Conservation (phyloP, 2,888 invertebrate genomes). For the Mycogona germanica region DNA sequence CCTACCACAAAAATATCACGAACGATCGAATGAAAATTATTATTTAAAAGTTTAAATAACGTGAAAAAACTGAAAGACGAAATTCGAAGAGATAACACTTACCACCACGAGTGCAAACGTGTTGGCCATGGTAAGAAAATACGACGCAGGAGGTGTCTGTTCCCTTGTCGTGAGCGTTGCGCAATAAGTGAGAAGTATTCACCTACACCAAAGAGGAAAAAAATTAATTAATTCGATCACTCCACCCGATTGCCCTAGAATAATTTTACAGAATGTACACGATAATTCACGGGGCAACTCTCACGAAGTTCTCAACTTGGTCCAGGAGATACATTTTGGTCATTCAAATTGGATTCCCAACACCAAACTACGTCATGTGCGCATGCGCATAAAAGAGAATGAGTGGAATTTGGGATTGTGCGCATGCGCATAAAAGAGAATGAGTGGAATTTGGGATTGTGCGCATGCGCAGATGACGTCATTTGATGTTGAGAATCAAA, state of each 20-base stretch:
- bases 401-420: too few species aligned
- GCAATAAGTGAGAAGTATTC: constrained; percentile 61
- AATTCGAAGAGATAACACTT: constrained; percentile 15
- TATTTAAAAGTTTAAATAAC: background rate
- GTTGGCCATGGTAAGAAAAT: constrained; percentile 75
- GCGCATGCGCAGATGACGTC: too few species aligned
- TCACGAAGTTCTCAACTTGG: too few species aligned
- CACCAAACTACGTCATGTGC: too few species aligned
- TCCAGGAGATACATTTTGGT: background rate
- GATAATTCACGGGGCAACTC: too few species aligned
- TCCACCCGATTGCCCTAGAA: background rate
- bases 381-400: too few species aligned
- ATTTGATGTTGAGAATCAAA: too few species aligned
- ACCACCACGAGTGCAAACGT: constrained; percentile 63
- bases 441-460: too few species aligned
- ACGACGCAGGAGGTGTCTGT: constrained; percentile 68
- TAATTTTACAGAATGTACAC: constrained; percentile 4
- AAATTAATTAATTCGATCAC: too few species aligned
- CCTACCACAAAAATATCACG: constrained; percentile 36
- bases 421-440: too few species aligned
- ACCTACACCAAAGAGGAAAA: constrained; percentile 36
- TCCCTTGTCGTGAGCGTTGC: constrained; percentile 67
- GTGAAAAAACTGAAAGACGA: background rate
- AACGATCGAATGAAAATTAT: background rate
- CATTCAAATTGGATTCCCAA: too few species aligned